phyloP scores from a whole-genome alignment of 2,113 vertebrate species.

The Oryzias celebensis region DNA sequence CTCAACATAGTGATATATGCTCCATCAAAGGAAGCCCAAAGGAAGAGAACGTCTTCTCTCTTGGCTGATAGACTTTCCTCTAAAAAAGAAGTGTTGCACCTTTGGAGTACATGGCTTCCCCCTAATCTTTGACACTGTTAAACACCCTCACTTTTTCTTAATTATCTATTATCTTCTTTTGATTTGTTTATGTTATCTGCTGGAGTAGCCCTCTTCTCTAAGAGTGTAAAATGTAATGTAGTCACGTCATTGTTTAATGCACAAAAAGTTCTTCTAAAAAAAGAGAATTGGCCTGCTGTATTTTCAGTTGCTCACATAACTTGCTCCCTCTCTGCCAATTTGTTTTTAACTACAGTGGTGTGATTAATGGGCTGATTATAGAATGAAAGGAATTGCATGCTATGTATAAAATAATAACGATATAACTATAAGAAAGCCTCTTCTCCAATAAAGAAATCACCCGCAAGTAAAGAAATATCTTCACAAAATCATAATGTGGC shows the following conservation, averaged over 20 bases:
- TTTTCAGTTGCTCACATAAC: neutral
- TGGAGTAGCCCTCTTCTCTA: too few relatives aligned
- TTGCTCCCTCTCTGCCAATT: neutral
- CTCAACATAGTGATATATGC: constrained; percentile 49
- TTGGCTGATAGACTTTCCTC: constrained; percentile 36
- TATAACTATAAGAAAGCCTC: too few relatives aligned
- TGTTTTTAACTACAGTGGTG: neutral
- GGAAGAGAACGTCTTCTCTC: constrained; percentile 42
- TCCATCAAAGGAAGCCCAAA: constrained; percentile 54
- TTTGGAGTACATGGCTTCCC: constrained; percentile 35
- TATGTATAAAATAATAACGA: neutral
- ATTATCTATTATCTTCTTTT: constrained; percentile 23
- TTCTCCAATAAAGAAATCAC: too few relatives aligned
- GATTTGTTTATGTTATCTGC: too few relatives aligned
- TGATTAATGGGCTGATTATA: neutral
- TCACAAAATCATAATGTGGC: too few relatives aligned
- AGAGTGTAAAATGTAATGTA: too few relatives aligned
- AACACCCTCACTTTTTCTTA: constrained; percentile 20
- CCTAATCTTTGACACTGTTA: constrained; percentile 22
- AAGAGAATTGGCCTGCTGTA: too few relatives aligned
- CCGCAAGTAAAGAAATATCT: too few relatives aligned
- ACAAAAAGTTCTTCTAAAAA: too few relatives aligned
- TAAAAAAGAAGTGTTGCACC: constrained; percentile 30
- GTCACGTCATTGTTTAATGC: too few relatives aligned
- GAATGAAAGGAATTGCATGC: too few relatives aligned